Base-by-base conservation (phyloP, 2,797 vertebrate species). In the Neosilurus hyrtlii region DNA sequence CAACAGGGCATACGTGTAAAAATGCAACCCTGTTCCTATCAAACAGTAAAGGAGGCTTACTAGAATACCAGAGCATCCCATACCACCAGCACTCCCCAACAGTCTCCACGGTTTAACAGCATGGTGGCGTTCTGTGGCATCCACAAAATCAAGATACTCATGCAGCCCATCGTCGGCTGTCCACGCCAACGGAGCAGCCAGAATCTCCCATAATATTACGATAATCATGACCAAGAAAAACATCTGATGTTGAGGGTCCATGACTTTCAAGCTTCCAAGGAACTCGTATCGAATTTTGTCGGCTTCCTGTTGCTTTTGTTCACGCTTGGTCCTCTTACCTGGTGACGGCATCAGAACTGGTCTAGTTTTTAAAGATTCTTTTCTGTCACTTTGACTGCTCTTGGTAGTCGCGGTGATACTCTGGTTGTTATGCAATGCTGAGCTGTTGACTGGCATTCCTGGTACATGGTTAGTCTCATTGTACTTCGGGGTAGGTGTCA, bases 91-190 rank as follows among this genome's bases (percentile, higher is more conserved):
- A 0, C 89, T 89, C 0, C 97, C 97, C 49, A 95, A 80, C 4
- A 92, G 83, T 56, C 90, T 89, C 96, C 96, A 97, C 37, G 91
- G 30, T 89, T 91, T 90, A 7, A 93, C 89, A 77, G 37, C 86
- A 59, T 88, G 37, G 54, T 95, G 93, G 18, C 90, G 91, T 79
- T 96, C 96, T 0, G 96, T 92, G 0, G 96, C 95, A 0, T 98
- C 97, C 0, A 96, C 94, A 0, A 93, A 96, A 88, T 97, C 96
- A 0, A 99, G 91, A 72, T 97, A 97, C 57, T 98, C 96, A 0
- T 95, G 96, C 16, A 97, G 89, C 8, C 94, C 95, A 43, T 99
- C 96, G 0, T 97, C 95, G 0, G 92, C 93, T 0, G 91, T 92
- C 94, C 94, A 92, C 22, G 94, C 93, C 9, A 96, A 80, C 7